phyloP scores from a whole-genome alignment of 2,113 vertebrate genomes.

The Casuarius casuarius region DNA sequence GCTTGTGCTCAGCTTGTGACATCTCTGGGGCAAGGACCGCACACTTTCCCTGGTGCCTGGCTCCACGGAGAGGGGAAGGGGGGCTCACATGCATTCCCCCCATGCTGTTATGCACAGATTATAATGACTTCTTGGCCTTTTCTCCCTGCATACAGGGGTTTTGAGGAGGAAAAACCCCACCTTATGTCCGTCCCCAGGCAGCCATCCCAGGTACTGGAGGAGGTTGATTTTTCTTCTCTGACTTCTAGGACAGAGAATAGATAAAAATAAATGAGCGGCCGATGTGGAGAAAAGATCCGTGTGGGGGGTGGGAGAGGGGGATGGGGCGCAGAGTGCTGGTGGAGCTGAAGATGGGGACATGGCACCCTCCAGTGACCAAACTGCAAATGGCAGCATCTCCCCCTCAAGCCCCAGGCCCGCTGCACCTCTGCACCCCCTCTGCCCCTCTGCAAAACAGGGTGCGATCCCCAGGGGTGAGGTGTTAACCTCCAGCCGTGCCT shows the following conservation, averaged over 20 bases:
- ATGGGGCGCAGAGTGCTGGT: not conserved
- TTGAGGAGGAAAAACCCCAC: not conserved
- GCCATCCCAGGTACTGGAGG: not conserved
- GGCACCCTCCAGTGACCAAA: constrained; percentile 57
- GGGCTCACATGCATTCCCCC: not conserved
- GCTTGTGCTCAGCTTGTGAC: accelerated
- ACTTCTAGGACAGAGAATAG: not conserved
- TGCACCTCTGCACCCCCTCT: not conserved
- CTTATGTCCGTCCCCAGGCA: accelerated
- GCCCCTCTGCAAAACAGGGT: not conserved
- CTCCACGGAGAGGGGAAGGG: too few relatives aligned
- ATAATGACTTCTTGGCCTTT: too few relatives aligned
- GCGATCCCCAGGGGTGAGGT: not conserved
- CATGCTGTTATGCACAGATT: too few relatives aligned
- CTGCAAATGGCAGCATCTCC: not conserved
- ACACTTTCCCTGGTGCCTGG: too few relatives aligned
- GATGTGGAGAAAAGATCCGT: not conserved
- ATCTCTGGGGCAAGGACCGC: too few relatives aligned
- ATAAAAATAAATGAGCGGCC: not conserved
- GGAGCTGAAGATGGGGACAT: not conserved
- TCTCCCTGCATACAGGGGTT: not conserved
- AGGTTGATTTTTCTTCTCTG: not conserved
- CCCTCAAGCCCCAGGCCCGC: accelerated
- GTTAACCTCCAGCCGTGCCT: not conserved
- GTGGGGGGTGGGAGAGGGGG: not conserved